Evolutionary conservation across 2,888 invertebrate genomes (phyloP), one percentile per base, ranked within the genome.

Genomic region (Dendrolimus pini): DNA sequence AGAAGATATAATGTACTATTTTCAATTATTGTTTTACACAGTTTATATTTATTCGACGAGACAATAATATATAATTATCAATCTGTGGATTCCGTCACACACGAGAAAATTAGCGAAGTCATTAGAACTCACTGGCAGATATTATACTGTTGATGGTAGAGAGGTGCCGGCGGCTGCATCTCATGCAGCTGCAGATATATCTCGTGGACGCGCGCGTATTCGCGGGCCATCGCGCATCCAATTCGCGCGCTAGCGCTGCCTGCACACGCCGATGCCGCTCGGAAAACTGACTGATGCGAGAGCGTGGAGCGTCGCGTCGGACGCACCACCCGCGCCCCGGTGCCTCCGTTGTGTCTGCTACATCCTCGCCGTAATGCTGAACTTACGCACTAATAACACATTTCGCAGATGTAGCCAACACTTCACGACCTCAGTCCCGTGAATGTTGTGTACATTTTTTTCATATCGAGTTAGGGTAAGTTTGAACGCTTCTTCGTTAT

Each of bases 101-200:
- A 30, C 30, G 6, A 30, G 30, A 30, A 30, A 30, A 30, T 0
- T 30, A 6, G 30, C 6, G 30, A 30, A 30, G 30, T 30, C 30
- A 30, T 47, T 47, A 8, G 57, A 70, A 82, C 83, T 83, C 66
- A 84, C 83, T 71, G 74, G 10, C 67, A 63, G 57, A 75, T 54
- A 2, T 77, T 77, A 68, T 74, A 82, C 13, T 64, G 66, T 55
- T 66, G 67, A 53, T 74, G 69, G 60, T 72, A 77, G 52, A 68
- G 68, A 9, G 68, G 67, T 9, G 70, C 54, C 8, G 77, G 66
- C 10, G 73, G 74, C 61, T 79, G 80, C 65, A 82, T 56, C 18
- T 83, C 83, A 58, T 80, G 79, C 60, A 80, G 61, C 30, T 77
- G 78, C 59, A 80, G 14, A 65, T 77, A 83, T 63, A 67, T 78